phyloP scores from a whole-genome alignment of 2,113 vertebrate genomes.

The Vidua chalybeata region DNA sequence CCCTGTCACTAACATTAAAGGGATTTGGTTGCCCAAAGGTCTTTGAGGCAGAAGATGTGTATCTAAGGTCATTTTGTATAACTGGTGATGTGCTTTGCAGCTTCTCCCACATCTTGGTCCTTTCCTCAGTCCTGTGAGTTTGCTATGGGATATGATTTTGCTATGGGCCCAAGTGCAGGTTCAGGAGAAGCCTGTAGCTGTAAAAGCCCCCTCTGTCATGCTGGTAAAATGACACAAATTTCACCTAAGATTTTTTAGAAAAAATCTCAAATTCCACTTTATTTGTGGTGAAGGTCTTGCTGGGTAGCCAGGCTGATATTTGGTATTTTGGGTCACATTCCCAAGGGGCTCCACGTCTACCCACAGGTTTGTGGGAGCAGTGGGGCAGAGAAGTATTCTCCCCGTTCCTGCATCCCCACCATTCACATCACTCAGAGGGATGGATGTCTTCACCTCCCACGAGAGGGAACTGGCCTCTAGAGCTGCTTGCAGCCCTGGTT shows the following conservation, averaged over 20 bases:
- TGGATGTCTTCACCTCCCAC: not conserved
- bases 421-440: accelerated
- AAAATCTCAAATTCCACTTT: not conserved
- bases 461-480: not conserved
- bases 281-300: not conserved
- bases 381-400: not conserved
- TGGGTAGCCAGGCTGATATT: not conserved
- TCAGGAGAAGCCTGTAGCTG: not conserved
- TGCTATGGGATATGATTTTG: not conserved
- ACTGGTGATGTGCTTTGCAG: not conserved
- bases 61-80: not conserved
- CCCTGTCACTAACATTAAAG: not conserved
- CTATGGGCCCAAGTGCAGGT: not conserved
- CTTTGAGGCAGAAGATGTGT: not conserved
- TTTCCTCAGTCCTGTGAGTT: not conserved
- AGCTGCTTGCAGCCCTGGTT: not conserved
- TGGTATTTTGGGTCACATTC: not conserved
- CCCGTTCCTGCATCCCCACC: not conserved
- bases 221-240: not conserved
- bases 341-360: not conserved
- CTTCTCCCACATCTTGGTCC: not conserved
- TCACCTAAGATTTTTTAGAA: not conserved
- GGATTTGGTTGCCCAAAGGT: not conserved
- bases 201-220: not conserved
- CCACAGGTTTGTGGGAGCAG: not conserved